Evolutionary conservation across 1,140 invertebrate genomes (phyloP).

Genomic region (Brachionus calyciflorus): DNA sequence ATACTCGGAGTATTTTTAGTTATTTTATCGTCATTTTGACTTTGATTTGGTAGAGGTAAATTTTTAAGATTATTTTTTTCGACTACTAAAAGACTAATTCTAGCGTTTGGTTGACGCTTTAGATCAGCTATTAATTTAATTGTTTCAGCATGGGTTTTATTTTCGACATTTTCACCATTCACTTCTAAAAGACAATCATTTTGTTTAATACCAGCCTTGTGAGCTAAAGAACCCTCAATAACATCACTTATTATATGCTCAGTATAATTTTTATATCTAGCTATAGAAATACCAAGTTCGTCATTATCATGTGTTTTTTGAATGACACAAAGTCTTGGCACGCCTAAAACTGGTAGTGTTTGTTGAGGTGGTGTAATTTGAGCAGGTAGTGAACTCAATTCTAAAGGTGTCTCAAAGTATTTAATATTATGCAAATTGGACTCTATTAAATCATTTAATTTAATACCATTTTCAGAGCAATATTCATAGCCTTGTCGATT

Average conservation of each 20-base stretch:
- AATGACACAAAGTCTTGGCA: slow-evolving; percentile 8
- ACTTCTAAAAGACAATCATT: slow-evolving; percentile 26
- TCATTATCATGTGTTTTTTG: slow-evolving; percentile 7
- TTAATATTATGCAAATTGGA: not conserved
- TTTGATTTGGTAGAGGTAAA: not conserved
- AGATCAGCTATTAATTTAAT: slow-evolving; percentile 12
- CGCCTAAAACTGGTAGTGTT: no score
- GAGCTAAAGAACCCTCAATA: not conserved
- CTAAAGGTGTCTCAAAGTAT: not conserved
- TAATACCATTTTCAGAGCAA: not conserved
- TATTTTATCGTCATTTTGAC: not conserved
- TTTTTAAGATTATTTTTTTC: not conserved
- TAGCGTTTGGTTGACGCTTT: not conserved
- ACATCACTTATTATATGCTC: slow-evolving; percentile 40
- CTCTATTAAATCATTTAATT: not conserved
- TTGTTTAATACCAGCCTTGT: slow-evolving; percentile 15
- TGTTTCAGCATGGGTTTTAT: slow-evolving; percentile 12
- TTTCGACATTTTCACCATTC: slow-evolving; percentile 27
- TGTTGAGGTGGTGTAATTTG: not conserved
- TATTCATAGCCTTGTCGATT: slow-evolving; percentile 8
- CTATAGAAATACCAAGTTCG: slow-evolving; percentile 22
- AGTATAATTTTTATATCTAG: slow-evolving; percentile 6
- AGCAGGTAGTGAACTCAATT: not conserved
- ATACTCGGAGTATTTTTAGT: not conserved
- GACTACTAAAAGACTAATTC: slow-evolving; percentile 5